phyloP scores from a whole-genome alignment of 2,797 vertebrate species.

The Denticeps clupeoides region DNA sequence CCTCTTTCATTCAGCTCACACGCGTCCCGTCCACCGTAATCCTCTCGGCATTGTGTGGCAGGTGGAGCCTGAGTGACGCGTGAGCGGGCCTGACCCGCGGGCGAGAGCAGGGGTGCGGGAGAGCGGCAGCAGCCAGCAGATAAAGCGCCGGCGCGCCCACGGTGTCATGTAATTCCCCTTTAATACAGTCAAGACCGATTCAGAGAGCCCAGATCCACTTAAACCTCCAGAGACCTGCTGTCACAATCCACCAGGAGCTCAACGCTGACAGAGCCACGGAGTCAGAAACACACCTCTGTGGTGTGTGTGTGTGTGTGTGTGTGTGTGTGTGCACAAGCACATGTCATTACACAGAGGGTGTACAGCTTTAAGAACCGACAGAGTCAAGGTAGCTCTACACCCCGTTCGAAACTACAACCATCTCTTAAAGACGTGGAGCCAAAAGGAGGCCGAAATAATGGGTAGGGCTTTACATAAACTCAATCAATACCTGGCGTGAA shows the following conservation, averaged over 20 bases:
- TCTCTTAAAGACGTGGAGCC: not conserved
- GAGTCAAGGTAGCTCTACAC: not conserved
- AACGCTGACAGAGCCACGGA: slow-evolving; percentile 31
- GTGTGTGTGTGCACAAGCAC: slow-evolving; percentile 1
- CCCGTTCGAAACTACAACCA: not conserved
- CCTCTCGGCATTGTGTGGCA: slow-evolving; percentile 33
- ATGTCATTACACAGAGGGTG: slow-evolving; percentile 5
- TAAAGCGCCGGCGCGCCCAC: slow-evolving; percentile 55
- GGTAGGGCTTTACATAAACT: too few species aligned
- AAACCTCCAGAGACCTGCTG: slow-evolving; percentile 58
- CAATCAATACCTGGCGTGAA: too few species aligned
- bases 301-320: not conserved
- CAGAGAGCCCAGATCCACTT: slow-evolving; percentile 56
- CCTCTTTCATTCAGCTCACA: slow-evolving; percentile 3
- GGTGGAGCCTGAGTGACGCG: slow-evolving; percentile 29
- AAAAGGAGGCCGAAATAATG: not conserved
- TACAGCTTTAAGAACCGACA: slow-evolving; percentile 6
- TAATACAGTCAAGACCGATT: slow-evolving; percentile 57
- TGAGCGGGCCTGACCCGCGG: slow-evolving; percentile 29
- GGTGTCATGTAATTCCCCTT: slow-evolving; percentile 54
- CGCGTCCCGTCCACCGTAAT: slow-evolving; percentile 25
- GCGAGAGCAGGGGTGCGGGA: slow-evolving; percentile 6
- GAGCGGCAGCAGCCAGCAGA: slow-evolving; percentile 53
- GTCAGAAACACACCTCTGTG: slow-evolving; percentile 18
- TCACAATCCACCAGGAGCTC: slow-evolving; percentile 43